These are phyloP conservation scores for Thymallus thymallus DNA, from an alignment of 2,113 vertebrate species.

Conservation along the genomic window DNA sequence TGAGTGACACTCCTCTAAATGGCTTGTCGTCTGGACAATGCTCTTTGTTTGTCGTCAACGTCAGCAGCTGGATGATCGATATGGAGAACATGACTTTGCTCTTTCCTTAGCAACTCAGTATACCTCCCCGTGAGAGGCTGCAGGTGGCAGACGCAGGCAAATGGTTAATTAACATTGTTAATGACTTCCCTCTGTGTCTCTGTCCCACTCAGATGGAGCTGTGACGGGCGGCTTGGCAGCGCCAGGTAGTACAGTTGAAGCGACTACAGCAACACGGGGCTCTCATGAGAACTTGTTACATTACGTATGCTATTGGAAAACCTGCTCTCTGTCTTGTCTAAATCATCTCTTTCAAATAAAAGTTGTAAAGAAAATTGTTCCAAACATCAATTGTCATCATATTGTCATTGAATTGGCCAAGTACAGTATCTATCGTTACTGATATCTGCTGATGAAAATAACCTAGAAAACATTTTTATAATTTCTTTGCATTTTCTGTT, in stretches of 20 bases:
- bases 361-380: no score
- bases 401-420: no score
- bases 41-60: no score
- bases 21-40: no score
- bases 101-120: background rate
- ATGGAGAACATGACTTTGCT: background rate
- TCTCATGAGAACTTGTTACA: background rate
- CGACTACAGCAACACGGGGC: background rate
- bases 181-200: conserved; percentile 48
- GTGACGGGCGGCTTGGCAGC: conserved; percentile 18
- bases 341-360: no score
- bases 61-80: no score
- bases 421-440: no score
- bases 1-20: no score
- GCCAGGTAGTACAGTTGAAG: background rate
- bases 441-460: background rate
- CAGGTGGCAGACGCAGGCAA: conserved; percentile 33
- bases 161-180: conserved; percentile 56
- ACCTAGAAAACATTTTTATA: background rate
- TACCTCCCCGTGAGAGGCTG: conserved; percentile 10
- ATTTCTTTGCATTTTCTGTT: background rate
- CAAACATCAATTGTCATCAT: no score
- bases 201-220: conserved; percentile 23
- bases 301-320: background rate
- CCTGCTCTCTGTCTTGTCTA: background rate